phyloP scores from a whole-genome alignment of 2,113 vertebrate species.

The Syrrhaptes paradoxus region DNA sequence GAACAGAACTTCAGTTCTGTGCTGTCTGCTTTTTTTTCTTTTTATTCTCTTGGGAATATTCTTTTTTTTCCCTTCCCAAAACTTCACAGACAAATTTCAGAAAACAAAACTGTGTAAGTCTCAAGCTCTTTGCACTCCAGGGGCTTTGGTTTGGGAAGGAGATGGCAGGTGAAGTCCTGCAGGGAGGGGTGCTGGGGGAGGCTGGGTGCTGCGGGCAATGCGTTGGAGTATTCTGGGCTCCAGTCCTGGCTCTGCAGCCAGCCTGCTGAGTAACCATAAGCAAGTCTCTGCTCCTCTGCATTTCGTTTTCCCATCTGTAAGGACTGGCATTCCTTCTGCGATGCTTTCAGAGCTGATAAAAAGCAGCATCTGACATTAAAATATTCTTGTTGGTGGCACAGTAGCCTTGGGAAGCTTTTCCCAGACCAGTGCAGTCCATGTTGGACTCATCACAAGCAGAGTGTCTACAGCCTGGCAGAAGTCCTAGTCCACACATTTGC shows the following conservation, averaged over 20 bases:
- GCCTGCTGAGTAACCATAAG: background rate
- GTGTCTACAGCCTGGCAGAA: background rate
- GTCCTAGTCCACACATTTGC: background rate
- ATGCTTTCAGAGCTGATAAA: background rate
- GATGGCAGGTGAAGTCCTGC: background rate
- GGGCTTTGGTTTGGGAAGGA: background rate
- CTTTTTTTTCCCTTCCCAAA: background rate
- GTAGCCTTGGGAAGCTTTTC: background rate
- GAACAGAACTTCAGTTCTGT: background rate
- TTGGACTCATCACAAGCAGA: fast-evolving
- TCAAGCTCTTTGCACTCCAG: background rate
- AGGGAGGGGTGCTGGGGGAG: background rate
- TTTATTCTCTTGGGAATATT: background rate
- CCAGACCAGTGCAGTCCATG: background rate
- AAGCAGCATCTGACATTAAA: background rate
- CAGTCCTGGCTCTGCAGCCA: background rate
- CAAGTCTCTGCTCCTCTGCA: background rate
- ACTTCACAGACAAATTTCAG: background rate
- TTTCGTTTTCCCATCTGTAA: background rate
- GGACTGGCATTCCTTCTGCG: background rate
- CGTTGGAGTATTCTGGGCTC: background rate
- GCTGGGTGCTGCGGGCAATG: background rate
- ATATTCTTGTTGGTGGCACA: background rate
- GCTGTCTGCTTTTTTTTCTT: background rate
- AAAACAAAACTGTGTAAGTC: background rate